A percentile compares a stretch with the other conserved stretches of the same genome.
Evolutionary conservation across 2,888 invertebrate genomes (phyloP).

Genomic region (Agrotis puta): DNA sequence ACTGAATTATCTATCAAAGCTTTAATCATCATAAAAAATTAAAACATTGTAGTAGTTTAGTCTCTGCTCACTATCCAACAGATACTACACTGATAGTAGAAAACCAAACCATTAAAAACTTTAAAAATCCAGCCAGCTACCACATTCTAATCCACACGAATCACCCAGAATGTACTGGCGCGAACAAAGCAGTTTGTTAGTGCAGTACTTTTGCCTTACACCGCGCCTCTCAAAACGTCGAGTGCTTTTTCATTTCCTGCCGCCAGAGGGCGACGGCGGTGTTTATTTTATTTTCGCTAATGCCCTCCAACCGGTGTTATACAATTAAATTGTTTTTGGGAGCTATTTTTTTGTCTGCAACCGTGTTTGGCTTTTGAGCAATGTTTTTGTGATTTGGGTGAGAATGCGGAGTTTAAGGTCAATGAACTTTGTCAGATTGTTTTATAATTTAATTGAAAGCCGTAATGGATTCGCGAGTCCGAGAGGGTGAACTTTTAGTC

Average conservation of each 20-base stretch:
- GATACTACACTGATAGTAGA: too few species aligned
- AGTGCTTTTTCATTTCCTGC: slow-evolving; percentile 84
- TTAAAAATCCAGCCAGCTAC: slow-evolving; percentile 27
- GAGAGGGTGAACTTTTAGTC: too few species aligned
- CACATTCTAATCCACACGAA: slow-evolving; percentile 27
- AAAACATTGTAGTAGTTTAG: neutral
- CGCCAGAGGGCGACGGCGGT: slow-evolving; percentile 74
- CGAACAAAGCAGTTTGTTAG: slow-evolving; percentile 85
- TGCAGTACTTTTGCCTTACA: slow-evolving; percentile 76
- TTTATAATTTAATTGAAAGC: neutral
- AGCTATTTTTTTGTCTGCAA: slow-evolving; percentile 54
- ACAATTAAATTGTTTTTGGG: slow-evolving; percentile 80
- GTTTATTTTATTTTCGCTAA: slow-evolving; percentile 80
- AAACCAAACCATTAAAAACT: neutral
- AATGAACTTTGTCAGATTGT: neutral
- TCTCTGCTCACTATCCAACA: neutral
- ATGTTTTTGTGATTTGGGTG: slow-evolving; percentile 49
- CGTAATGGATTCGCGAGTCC: too few species aligned
- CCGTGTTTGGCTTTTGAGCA: slow-evolving; percentile 46
- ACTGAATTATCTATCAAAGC: neutral
- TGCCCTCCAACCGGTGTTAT: slow-evolving; percentile 74
- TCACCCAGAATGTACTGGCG: slow-evolving; percentile 58
- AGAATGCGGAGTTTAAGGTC: neutral
- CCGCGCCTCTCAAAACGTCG: slow-evolving; percentile 71
- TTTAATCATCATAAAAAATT: neutral